These are phyloP conservation scores for Mya arenaria DNA, from an alignment of 1,140 invertebrate species.

Conservation along the genomic window DNA sequence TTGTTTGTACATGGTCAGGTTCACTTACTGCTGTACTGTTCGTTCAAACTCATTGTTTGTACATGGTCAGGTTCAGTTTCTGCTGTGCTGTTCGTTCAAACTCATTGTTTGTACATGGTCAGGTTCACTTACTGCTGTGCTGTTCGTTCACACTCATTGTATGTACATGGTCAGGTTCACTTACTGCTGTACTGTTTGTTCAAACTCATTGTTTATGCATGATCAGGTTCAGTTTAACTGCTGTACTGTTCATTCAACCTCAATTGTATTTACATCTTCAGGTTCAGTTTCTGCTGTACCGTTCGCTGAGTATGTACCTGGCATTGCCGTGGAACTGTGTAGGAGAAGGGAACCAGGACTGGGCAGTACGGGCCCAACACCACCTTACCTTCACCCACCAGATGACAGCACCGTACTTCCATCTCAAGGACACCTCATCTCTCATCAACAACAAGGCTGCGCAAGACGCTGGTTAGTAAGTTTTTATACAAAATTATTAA, in stretches of 20 bases:
- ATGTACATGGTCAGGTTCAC: background rate
- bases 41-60: no score
- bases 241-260: background rate
- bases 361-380: constrained; percentile 80
- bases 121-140: no score
- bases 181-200: background rate
- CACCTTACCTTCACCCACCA: constrained; percentile 77
- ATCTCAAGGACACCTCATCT: constrained; percentile 69
- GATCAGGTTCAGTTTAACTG: background rate
- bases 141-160: background rate
- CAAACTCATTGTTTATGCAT: background rate
- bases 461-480: constrained; percentile 78
- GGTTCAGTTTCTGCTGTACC: constrained; percentile 83
- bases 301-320: constrained; percentile 84
- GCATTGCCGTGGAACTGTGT: constrained; percentile 83
- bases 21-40: no score
- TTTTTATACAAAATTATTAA: no score
- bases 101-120: no score
- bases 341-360: constrained; percentile 81
- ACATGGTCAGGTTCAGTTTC: no score
- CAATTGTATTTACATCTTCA: constrained; percentile 58
- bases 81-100: no score
- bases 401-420: constrained; percentile 77
- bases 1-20: no score
- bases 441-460: constrained; percentile 71